These are phyloP conservation scores for Sylvilagus floridanus DNA, from an alignment of 2,797 vertebrate species.

Conservation along the genomic window DNA sequence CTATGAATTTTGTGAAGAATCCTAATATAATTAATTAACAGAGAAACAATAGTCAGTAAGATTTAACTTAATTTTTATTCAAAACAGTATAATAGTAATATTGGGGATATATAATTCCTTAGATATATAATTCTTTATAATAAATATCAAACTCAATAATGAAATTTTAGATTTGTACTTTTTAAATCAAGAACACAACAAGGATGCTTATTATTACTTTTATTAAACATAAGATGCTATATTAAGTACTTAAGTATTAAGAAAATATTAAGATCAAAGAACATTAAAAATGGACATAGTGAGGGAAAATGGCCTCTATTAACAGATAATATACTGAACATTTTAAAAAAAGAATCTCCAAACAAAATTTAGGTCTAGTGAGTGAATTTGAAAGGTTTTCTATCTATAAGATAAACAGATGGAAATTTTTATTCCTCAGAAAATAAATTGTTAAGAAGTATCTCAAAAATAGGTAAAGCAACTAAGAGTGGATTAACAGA, in stretches of 20 bases:
- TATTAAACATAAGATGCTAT: not conserved
- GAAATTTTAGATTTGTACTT: not conserved
- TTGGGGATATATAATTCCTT: not conserved
- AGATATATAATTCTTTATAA: not conserved
- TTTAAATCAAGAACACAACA: slow-evolving; percentile 4
- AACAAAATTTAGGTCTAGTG: slow-evolving; percentile 10
- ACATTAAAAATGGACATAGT: not conserved
- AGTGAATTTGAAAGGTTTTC: not conserved
- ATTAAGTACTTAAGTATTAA: not conserved
- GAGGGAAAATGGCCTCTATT: not conserved
- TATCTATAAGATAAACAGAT: not conserved
- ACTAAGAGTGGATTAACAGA: not conserved
- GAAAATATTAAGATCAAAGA: not conserved
- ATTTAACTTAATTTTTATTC: not conserved
- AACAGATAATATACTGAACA: not conserved
- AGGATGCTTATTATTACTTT: not conserved
- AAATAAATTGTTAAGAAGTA: not conserved
- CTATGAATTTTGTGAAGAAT: too few relatives aligned
- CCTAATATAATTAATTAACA: slow-evolving; percentile 12
- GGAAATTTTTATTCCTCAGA: slow-evolving; percentile 23
- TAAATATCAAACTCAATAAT: not conserved
- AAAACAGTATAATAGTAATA: slow-evolving; percentile 18
- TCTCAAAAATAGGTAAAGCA: not conserved
- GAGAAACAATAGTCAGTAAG: slow-evolving; percentile 16
- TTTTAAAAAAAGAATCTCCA: not conserved